These are phyloP conservation scores for Chydorus sphaericus DNA, from an alignment of 2,888 invertebrate genomes.

Conservation along the genomic window DNA sequence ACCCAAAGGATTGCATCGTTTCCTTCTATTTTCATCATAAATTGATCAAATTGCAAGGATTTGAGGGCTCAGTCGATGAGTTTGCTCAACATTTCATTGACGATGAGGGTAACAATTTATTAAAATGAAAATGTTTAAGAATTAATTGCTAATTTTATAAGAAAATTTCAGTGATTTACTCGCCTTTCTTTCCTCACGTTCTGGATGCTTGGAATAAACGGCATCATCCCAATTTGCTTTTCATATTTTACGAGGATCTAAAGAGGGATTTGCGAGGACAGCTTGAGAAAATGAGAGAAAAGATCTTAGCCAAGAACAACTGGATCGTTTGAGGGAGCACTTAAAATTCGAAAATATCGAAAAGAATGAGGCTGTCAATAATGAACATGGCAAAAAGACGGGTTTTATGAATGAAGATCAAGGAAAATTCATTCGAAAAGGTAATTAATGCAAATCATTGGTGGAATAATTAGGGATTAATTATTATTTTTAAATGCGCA, in stretches of 20 bases:
- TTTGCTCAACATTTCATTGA: constrained; percentile 45
- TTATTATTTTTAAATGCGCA: constrained; percentile 17
- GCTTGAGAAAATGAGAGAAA: constrained; percentile 55
- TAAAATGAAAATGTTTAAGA: neutral
- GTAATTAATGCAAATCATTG: neutral
- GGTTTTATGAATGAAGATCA: neutral
- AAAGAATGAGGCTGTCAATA: constrained; percentile 58
- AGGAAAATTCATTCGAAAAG: constrained; percentile 15
- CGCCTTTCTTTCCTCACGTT: neutral
- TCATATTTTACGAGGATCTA: neutral
- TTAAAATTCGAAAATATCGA: constrained; percentile 70
- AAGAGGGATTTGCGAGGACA: constrained; percentile 44
- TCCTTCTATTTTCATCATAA: constrained; percentile 66
- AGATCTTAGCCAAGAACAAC: constrained; percentile 45
- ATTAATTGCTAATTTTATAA: neutral
- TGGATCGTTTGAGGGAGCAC: constrained; percentile 49
- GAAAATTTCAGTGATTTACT: neutral
- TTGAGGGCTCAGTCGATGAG: constrained; percentile 37
- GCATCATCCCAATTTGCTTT: constrained; percentile 43
- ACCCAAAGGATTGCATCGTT: constrained; percentile 64
- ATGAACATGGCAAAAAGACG: neutral
- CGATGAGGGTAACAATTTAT: neutral
- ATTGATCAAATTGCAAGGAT: constrained; percentile 41
- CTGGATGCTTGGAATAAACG: constrained; percentile 41
- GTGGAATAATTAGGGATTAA: no score